phyloP scores from a whole-genome alignment of 2,113 vertebrate species.

The Alaudala cheleensis region DNA sequence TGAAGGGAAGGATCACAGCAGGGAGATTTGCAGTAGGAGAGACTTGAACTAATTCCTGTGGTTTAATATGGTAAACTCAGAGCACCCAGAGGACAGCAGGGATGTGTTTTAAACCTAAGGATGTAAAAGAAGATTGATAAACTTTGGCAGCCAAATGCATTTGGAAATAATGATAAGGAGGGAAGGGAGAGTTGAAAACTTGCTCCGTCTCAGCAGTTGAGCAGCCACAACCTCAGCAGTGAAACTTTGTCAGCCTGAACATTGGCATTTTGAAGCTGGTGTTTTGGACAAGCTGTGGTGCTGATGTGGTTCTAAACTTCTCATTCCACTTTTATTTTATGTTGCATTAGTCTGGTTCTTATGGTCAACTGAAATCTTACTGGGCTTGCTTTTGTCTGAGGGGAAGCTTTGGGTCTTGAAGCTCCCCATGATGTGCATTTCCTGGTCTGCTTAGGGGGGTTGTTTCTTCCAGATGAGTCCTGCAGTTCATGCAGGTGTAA shows the following conservation, averaged over 20 bases:
- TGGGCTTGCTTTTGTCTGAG: background rate
- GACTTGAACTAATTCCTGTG: background rate
- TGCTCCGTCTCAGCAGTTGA: background rate
- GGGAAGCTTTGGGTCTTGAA: background rate
- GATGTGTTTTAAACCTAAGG: background rate
- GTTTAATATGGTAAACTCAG: fast-evolving
- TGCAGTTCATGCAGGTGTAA: background rate
- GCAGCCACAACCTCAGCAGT: background rate
- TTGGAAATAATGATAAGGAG: background rate
- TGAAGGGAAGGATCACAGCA: background rate
- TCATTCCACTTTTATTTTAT: background rate
- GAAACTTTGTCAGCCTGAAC: background rate
- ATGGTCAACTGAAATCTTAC: background rate
- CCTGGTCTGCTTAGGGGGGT: background rate
- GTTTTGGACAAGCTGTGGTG: background rate
- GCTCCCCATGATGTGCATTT: background rate
- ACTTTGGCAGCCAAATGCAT: background rate
- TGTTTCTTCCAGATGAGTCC: background rate
- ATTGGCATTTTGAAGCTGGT: fast-evolving
- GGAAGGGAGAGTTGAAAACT: background rate
- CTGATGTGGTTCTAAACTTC: background rate
- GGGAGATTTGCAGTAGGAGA: background rate
- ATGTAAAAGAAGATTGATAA: background rate
- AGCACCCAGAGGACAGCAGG: background rate
- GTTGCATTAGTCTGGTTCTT: background rate